Evolutionary conservation across 2,113 vertebrate genomes (phyloP), one percentile per base, ranked within the genome.

Genomic region (Eurystomus gularis): DNA sequence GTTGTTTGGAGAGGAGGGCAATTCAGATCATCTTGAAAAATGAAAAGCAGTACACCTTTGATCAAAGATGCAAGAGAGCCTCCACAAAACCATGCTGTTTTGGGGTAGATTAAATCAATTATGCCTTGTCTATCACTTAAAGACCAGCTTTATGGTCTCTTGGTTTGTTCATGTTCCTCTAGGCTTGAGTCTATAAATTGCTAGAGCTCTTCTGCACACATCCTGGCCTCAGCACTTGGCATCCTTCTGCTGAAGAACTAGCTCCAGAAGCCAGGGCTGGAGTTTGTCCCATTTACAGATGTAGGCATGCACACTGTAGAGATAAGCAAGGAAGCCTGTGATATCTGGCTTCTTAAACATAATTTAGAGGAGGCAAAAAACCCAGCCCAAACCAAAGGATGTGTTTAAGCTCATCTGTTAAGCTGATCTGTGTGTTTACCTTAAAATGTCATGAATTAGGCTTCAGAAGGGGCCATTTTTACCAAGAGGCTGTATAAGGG

Each of bases 1-100:
- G 61, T 8, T 93, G 18, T 79, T 94, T 88, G 51, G 31, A 77
- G 42, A 82, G 37, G 11, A 52, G 26, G 3, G n/a, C 33, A 75
- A 75, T 83, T 95, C 86, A 95, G 40, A 60, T 37, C 29, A 88
- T 55, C 33, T 83, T n/a, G 9, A n/a, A 88, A 42, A 82, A 84
- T 21, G 48, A 88, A 82, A 31, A 93, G 11, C 37, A 55, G 3
- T 61, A 40, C 2, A 54, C 1, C 2, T 77, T 80, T 82, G 61
- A 62, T 46, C 14, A 88, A 87, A 68, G 26, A 37, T 52, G 10
- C 0, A 1, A 64, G 26, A 64, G 0, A 71, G 0, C 6, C 7
- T 65, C 66, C 20, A 62, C 12, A 61, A 58, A 79, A 81, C 33
- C 19, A 5, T 8, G 12, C 49, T 76, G 23, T 4, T 51, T 51